Conservation (phyloP, 2,888 invertebrate species). For the Tiliacea aurago region DNA sequence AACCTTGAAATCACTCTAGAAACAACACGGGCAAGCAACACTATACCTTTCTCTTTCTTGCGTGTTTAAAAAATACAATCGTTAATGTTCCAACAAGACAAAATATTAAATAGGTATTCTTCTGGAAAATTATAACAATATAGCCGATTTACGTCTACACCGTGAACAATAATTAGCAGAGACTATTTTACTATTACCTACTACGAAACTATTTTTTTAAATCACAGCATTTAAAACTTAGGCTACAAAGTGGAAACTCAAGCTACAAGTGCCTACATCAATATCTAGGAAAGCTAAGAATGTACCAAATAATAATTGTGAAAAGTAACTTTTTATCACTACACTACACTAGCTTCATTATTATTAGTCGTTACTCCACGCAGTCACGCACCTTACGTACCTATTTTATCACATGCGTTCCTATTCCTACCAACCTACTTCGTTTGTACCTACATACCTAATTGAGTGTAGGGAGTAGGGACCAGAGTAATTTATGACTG, state of each 20-base stretch:
- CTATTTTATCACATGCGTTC: slow-evolving; percentile 26
- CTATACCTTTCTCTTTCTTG: slow-evolving; percentile 81
- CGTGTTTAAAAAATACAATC: slow-evolving; percentile 81
- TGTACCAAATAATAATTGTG: slow-evolving; percentile 4
- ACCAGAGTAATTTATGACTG: slow-evolving; percentile 40
- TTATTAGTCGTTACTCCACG: slow-evolving; percentile 17
- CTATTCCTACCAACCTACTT: too few species aligned
- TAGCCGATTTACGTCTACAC: slow-evolving; percentile 27
- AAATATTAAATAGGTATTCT: slow-evolving; percentile 58
- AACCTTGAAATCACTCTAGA: slow-evolving; percentile 83
- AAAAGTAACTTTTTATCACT: slow-evolving; percentile 20
- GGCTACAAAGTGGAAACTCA: background rate
- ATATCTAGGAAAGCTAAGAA: slow-evolving; percentile 20
- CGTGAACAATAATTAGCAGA: slow-evolving; percentile 3
- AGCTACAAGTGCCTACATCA: background rate
- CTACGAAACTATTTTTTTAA: slow-evolving; percentile 1
- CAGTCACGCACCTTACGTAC: slow-evolving; percentile 15
- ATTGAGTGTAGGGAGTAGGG: slow-evolving; percentile 41
- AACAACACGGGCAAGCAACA: slow-evolving; percentile 75
- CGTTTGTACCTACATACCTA: too few species aligned
- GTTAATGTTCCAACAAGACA: slow-evolving; percentile 70
- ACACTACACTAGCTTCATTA: slow-evolving; percentile 24
- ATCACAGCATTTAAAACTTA: background rate
- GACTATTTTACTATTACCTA: slow-evolving; percentile 3
- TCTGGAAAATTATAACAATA: slow-evolving; percentile 46